Percentiles rank a stretch among this genome's conserved stretches.
phyloP scores from a whole-genome alignment of 2,113 vertebrate genomes.

The Parus major region DNA sequence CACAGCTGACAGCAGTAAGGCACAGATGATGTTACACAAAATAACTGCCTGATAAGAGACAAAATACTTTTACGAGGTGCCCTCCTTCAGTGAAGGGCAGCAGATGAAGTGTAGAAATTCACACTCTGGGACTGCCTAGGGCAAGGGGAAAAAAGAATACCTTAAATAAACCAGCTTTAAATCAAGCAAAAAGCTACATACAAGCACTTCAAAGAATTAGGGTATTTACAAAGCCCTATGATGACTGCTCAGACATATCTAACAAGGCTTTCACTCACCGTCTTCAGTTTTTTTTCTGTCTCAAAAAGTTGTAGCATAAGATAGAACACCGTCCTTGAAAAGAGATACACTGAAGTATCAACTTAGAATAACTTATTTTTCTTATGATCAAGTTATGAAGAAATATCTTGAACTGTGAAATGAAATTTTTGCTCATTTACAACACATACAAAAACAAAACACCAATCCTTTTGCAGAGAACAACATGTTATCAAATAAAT shows the following conservation, averaged over 20 bases:
- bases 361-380: neutral
- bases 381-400: neutral
- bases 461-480: neutral
- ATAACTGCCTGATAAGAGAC: neutral
- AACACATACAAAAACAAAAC: neutral
- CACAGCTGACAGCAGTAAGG: neutral
- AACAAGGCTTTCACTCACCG: neutral
- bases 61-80: neutral
- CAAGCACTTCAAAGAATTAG: neutral
- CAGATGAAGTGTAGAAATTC: neutral
- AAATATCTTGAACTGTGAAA: neutral
- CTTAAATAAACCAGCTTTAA: neutral
- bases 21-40: slow-evolving; percentile 16
- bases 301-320: neutral
- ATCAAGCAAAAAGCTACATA: neutral
- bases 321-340: neutral
- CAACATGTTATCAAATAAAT: neutral
- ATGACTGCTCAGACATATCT: neutral
- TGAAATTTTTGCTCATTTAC: neutral
- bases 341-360: neutral
- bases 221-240: neutral
- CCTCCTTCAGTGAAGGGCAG: neutral
- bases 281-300: neutral
- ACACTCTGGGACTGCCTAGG: neutral
- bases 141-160: neutral